Evolutionary conservation across 1,140 invertebrate species (phyloP), one percentile per base, ranked within the genome.

Genomic region (Drosophila aff.): DNA sequence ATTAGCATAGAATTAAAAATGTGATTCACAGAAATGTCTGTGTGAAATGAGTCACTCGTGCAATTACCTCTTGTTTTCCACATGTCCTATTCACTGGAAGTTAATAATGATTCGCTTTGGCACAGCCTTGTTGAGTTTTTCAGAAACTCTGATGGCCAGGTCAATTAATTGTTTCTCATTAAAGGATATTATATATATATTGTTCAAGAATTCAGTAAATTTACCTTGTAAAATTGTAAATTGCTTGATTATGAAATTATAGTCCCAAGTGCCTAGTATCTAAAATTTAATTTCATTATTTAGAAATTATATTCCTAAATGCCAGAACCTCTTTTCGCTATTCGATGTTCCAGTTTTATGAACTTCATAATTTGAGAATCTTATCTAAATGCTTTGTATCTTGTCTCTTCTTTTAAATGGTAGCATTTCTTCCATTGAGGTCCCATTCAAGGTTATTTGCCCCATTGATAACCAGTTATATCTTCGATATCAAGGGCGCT

Each of bases 1-100:
- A 55, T 46, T 46, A 67, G 40, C 49, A 71, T 46, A n/a, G n/a
- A 40, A 60, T 60, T 60, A 60, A 60, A 60, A 41, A 15, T 11
- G 26, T 64, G 61, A 55, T 16, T 64, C 61, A 43, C 49, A 11
- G n/a, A 55, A 49, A 23, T 66, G 40, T 46, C 18, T 38, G 10
- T 11, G 9, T 7, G 7, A 6, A 43, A n/a, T 65, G 40, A 69
- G 8, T 71, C 63, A 71, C 10, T 66, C 10, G 23, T 9, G 5
- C 21, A 44, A 65, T 50, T 52, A 46, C 47, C 38, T 53, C 2
- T 16, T 9, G 31, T 18, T 53, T 46, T 50, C 11, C 23, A 13
- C 44, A 43, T 26, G 38, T 64, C 5, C 18, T 5, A n/a, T 43
- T 33, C 18, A 26, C 38, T n/a, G n/a, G n/a, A 59, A 60, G 9